Base-by-base conservation (phyloP, 2,888 invertebrate genomes). In the Athrips mouffetella region DNA sequence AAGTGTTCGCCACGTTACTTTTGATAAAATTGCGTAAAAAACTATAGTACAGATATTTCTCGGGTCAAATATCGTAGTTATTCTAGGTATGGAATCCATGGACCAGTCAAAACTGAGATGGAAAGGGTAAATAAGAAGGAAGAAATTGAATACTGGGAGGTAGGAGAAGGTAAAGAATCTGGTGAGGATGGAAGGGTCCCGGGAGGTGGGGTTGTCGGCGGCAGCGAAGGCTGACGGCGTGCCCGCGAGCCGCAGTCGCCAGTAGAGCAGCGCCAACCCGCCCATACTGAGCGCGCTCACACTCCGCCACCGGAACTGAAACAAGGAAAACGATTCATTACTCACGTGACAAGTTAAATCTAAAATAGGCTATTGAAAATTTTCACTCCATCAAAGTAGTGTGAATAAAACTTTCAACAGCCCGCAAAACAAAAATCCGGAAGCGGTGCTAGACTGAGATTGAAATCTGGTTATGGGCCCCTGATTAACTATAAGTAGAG, bases 61-160 rank as follows among this genome's bases (percentile, higher is more conserved):
- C 3, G 90, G 87, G 78, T 99, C 98, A 64, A 91, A 88, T 13
- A 96, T 62, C 21, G 92, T 91, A 41, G 92, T 92, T 61, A 99
- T 92, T 53, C 96, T 91, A 6, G 98, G 97, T 66, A 99, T 93
- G 1, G 98, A 94, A 65, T 98, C 97, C 98, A 99, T 98, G 20
- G 98, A 98, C 99, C 98, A 99, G 84, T 99, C 98, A 86, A 98
- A 99, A 79, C 98, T 98, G 48, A 99, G 90, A 60, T 93, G 92
- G 62, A 92, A 91, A 4, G 98, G 98, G 77, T 93, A 96, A 31
- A 98, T 76, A 52, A 98, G 89, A 67, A 98, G 91, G 78, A 93
- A 92, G 67, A 97, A 93, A 84, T 98, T 98, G 73, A 96, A 94
- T 37, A 94, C 94, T 31, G 98, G 98, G 62, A 99, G 91, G 78